Conservation (phyloP, 2,113 vertebrate genomes). For the Orthonyx spaldingii region DNA sequence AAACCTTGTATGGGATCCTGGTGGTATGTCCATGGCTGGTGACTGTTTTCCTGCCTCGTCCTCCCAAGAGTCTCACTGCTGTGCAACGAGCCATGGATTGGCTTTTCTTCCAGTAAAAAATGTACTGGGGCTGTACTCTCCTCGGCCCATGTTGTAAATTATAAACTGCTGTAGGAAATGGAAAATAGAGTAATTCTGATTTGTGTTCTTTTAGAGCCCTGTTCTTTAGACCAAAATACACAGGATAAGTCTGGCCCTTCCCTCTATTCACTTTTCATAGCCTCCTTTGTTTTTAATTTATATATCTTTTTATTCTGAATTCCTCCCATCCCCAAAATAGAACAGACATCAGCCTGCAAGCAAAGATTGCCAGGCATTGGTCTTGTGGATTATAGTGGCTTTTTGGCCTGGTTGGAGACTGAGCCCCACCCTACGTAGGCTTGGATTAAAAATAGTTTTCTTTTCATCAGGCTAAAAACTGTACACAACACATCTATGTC, state of each 20-base stretch:
- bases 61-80: not conserved
- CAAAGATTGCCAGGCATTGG: conserved; percentile 68
- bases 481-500: not conserved
- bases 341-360: conserved; percentile 67
- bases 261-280: conserved; percentile 52
- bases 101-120: not conserved
- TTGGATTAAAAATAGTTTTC: conserved; percentile 69
- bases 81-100: not conserved
- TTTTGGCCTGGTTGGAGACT: conserved; percentile 65
- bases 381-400: conserved; percentile 69
- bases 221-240: conserved; percentile 33
- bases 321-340: conserved; percentile 72
- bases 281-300: conserved; percentile 54
- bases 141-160: not conserved
- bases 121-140: not conserved
- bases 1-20: not conserved
- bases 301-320: conserved; percentile 37
- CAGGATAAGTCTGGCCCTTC: conserved; percentile 43
- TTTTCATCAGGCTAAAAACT: conserved; percentile 60
- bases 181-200: conserved; percentile 8
- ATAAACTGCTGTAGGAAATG: not conserved
- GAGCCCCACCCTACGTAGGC: conserved; percentile 67
- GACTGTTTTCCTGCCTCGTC: not conserved
- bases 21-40: not conserved
- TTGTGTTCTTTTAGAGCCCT: not conserved